Evolutionary conservation across 2,113 vertebrate genomes (phyloP), one percentile per base, ranked within the genome.

Genomic region (Chrysemys picta): DNA sequence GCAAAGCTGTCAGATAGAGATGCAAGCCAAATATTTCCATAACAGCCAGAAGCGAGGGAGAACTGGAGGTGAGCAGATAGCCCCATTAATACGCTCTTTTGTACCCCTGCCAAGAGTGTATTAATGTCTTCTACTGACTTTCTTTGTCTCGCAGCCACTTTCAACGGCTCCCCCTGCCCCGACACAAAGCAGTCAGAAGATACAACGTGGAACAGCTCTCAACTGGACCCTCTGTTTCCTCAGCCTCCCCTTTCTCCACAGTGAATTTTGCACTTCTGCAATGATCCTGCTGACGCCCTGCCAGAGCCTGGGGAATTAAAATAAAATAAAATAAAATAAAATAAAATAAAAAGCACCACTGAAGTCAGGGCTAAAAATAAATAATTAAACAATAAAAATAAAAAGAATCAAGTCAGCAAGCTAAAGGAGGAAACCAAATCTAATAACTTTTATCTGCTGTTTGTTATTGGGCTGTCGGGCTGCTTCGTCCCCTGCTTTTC

Each of bases 351-450:
- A 54, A 78, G 35, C 92, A 91, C 92, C 97, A 89, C 96, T 80
- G 49, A 96, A 95, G 89, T 75, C 69, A 75, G 88, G 89, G 79
- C 93, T 97, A 84, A 98, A 98, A 98, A 97, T 96, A 98, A 98
- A 98, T 91, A 98, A 97, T 96, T 91, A 97, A 97, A 94, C 69
- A 83, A 96, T 96, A 95, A 96, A 93, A 94, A 93, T 86, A 89
- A 93, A 96, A 97, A 97, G 29, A 97, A 96, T 90, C 93, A 97
- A 98, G 97, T 97, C 97, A 97, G 98, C 95, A 97, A 96, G 95
- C 82, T 93, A 49, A 92, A 95, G 62, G 76, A 89, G 96, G 86
- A 91, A 38, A 4, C 45, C 89, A 94, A 96, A 90, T 95, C 91
- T 88, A 95, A 97, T 94, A 93, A 89, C 10, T 84, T 94, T 91